A percentile compares a stretch with the other conserved stretches of the same genome.
Conservation (phyloP, 2,888 invertebrate species). For the Hipparchia sbordonii region DNA sequence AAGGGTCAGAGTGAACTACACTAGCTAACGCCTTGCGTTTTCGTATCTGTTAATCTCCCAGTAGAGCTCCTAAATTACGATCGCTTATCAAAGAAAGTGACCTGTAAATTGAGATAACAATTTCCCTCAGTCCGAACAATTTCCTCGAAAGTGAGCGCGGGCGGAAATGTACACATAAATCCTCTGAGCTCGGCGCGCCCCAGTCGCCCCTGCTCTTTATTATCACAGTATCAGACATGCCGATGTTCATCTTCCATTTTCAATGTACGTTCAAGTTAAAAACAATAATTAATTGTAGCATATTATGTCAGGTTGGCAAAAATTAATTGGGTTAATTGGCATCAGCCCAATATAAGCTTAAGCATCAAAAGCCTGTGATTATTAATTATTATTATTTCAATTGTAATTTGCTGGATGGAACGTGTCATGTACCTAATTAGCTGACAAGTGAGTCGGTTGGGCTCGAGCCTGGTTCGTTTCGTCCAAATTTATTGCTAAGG, state of each 20-base stretch:
- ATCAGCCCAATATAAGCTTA: too few species aligned
- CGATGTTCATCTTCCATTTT: background rate
- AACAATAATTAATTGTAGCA: background rate
- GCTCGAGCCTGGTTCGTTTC: too few species aligned
- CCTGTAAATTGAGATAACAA: slow-evolving; percentile 16
- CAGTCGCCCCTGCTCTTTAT: background rate
- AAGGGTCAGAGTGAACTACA: background rate
- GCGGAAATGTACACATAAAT: slow-evolving; percentile 16
- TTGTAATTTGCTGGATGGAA: too few species aligned
- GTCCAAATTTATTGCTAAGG: too few species aligned
- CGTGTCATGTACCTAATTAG: too few species aligned
- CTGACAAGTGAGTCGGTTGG: too few species aligned
- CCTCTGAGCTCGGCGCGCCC: background rate
- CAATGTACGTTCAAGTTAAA: background rate
- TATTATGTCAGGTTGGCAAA: too few species aligned
- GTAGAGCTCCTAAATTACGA: slow-evolving; percentile 1
- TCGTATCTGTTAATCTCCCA: background rate
- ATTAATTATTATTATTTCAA: too few species aligned
- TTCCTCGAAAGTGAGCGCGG: background rate
- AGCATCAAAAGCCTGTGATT: too few species aligned
- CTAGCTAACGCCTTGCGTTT: background rate
- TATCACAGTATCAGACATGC: background rate
- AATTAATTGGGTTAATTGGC: too few species aligned
- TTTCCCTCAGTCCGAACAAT: slow-evolving; percentile 18
- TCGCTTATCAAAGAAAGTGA: slow-evolving; percentile 14